These are phyloP conservation scores for Oryzias sinensis DNA, from an alignment of 2,797 vertebrate species.

Conservation along the genomic window DNA sequence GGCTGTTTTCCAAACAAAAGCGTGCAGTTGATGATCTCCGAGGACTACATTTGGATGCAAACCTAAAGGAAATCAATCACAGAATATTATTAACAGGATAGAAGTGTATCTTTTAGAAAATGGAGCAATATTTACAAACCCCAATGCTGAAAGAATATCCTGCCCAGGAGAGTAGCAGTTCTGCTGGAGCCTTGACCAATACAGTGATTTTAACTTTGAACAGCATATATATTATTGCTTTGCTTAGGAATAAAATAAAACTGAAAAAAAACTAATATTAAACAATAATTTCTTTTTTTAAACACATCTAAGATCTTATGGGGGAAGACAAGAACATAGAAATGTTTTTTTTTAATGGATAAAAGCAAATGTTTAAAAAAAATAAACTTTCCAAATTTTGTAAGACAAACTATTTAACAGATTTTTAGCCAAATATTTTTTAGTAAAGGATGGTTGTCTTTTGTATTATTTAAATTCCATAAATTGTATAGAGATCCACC, in stretches of 20 bases:
- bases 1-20: not conserved
- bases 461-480: too few species aligned
- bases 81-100: not conserved
- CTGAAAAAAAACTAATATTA: not conserved
- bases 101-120: not conserved
- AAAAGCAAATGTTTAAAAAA: too few species aligned
- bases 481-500: too few species aligned
- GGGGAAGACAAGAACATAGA: too few species aligned
- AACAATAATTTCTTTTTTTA: too few species aligned
- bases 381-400: too few species aligned
- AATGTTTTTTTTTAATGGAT: too few species aligned
- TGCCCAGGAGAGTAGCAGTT: not conserved
- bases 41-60: constrained; percentile 1
- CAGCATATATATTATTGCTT: too few species aligned
- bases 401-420: too few species aligned
- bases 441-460: too few species aligned
- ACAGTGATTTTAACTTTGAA: not conserved
- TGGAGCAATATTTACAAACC: not conserved
- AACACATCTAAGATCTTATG: too few species aligned
- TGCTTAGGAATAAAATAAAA: not conserved
- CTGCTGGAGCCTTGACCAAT: not conserved
- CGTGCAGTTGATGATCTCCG: not conserved
- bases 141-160: not conserved
- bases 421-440: too few species aligned
- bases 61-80: not conserved